phyloP scores from a whole-genome alignment of 2,797 vertebrate species.

The Aeoliscus strigatus region DNA sequence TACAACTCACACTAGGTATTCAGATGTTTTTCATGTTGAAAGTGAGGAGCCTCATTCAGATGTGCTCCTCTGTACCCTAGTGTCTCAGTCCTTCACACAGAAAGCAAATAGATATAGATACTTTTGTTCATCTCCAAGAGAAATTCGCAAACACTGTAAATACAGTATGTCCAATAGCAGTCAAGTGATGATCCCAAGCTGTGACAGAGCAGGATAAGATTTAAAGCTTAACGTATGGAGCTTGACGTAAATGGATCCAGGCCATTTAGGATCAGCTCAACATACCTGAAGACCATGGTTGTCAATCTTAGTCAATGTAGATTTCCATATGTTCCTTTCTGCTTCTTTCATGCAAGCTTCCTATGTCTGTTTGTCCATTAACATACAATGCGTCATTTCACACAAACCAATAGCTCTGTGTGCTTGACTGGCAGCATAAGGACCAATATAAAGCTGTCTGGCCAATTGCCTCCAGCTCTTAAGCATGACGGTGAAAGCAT shows the following conservation, averaged over 20 bases:
- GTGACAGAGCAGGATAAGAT: conserved; percentile 41
- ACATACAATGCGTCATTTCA: conserved; percentile 32
- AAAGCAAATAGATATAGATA: too few species aligned
- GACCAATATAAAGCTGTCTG: conserved; percentile 55
- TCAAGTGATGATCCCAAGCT: conserved; percentile 18
- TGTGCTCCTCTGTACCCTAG: conserved; percentile 26
- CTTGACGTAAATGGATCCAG: conserved; percentile 49
- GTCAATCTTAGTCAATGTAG: conserved; percentile 50
- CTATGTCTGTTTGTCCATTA: conserved; percentile 10
- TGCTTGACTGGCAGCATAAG: conserved; percentile 47
- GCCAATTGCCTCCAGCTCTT: conserved; percentile 31
- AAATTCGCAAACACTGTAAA: conserved; percentile 48
- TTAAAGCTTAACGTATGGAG: conserved; percentile 39
- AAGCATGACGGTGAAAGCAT: conserved; percentile 46
- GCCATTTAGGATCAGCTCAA: conserved; percentile 39
- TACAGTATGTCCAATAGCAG: conserved; percentile 37
- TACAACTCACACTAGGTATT: conserved; percentile 35
- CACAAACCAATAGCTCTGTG: conserved; percentile 29
- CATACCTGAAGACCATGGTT: conserved; percentile 49
- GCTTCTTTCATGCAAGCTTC: conserved; percentile 12
- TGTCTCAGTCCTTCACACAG: conserved; percentile 18
- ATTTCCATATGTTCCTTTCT: conserved; percentile 50
- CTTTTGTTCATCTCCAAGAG: too few species aligned
- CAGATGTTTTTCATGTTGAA: conserved; percentile 46
- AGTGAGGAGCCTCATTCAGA: conserved; percentile 31